Percentiles rank a stretch among this genome's conserved stretches.
Evolutionary conservation across 2,888 invertebrate genomes (phyloP).

Genomic region (Matsumyia berberina): DNA sequence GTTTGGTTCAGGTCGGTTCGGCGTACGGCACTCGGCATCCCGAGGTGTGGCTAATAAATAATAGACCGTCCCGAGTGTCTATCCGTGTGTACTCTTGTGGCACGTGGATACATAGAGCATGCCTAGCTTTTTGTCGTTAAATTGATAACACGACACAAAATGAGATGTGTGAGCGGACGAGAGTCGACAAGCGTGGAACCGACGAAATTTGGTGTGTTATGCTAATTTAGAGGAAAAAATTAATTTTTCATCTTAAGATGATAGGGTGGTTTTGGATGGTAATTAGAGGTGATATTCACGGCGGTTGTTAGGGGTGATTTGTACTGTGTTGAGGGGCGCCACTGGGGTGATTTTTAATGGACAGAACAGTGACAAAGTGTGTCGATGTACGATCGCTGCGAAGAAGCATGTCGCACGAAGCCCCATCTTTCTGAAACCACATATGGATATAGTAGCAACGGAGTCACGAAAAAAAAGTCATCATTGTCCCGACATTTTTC

Average conservation of each 20-base stretch:
- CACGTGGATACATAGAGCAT: conserved; percentile 63
- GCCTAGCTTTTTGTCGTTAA: conserved; percentile 53
- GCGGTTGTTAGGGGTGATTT: too few relatives aligned
- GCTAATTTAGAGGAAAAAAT: conserved; percentile 13
- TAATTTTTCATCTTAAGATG: neutral
- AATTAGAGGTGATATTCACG: too few relatives aligned
- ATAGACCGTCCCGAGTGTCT: conserved; percentile 9
- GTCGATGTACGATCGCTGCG: too few relatives aligned
- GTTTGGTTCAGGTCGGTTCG: too few relatives aligned
- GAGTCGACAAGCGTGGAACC: neutral
- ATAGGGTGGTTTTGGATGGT: neutral
- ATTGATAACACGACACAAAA: conserved; percentile 46
- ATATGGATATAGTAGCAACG: too few relatives aligned
- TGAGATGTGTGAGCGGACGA: conserved; percentile 34
- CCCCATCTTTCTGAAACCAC: too few relatives aligned
- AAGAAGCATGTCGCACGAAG: too few relatives aligned
- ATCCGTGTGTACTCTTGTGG: conserved; percentile 25
- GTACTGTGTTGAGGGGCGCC: too few relatives aligned
- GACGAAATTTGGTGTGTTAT: conserved; percentile 26
- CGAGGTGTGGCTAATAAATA: conserved; percentile 37
- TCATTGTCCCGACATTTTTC: too few relatives aligned
- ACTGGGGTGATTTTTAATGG: too few relatives aligned
- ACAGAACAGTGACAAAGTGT: too few relatives aligned
- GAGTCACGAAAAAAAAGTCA: too few relatives aligned
- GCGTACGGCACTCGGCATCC: conserved; percentile 8